Base-by-base conservation (phyloP, 1,140 invertebrate species). In the Drosophila mauritiana region DNA sequence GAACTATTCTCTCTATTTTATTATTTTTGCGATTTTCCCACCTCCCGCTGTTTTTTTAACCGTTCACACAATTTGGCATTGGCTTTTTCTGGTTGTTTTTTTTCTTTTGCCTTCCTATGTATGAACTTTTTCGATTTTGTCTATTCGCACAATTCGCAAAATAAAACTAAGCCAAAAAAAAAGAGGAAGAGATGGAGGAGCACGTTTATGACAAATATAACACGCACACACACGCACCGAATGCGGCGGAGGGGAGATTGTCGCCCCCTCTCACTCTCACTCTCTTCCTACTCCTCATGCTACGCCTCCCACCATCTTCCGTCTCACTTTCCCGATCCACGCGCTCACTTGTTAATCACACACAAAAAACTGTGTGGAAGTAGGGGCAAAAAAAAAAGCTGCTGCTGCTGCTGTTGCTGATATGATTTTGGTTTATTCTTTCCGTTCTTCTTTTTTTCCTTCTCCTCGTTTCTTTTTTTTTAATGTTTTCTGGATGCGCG, bases 311-410 rank as follows among this genome's bases (percentile, higher is more conserved):
- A 48, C 43, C 34, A 48, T 58, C 56, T 48, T 48, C 56, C 43
- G 43, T 58, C 43, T 62, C 49, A 62, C 39, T 53, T 51, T 54
- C 15, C 15, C 36, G 43, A 63, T 63, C 59, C 67, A 55, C 59
- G 49, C 59, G 63, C 75, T 79, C 72, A 73, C 63, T 85, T 80
- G 73, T 69, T 85, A 85, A 85, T 86, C 82, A 73, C 74, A 80
- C 43, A 45, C 49, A 73, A 73, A 45, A 45, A 59, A 68, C 36
- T 53, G 40, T 15, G 10, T 15, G 52, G 25, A 73, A 63, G 37
- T 46, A 43, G 17, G 39, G 22, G 37, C 22, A 40, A 46, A 37
- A 40, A 54, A 57, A 54, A 57, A 68, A 57, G 17, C 6, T 67
- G 20, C 34, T 63, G 17, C 6, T 67, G 20, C 34, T 63, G 52